Base-by-base conservation (phyloP, 2,113 vertebrate species). In the Eolophus roseicapilla region DNA sequence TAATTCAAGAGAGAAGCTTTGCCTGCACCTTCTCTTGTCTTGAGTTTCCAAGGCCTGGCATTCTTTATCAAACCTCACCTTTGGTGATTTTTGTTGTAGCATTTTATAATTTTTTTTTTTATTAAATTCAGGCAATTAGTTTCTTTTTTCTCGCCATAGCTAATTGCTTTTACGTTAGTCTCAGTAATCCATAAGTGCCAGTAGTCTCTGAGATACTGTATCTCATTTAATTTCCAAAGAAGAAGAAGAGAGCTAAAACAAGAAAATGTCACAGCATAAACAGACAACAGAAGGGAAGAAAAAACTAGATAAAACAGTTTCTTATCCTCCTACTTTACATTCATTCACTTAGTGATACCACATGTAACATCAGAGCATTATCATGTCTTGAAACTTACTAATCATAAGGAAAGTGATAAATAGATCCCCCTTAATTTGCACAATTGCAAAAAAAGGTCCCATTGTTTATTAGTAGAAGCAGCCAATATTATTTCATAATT, bases 261-360 rank as follows among this genome's bases (percentile, higher is more conserved):
- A 97, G 95, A 97, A 97, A 97, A 97, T 97, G 95, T 96, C 96
- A 96, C 95, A 91, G 91, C 74, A 95, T 95, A 96, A 97, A 95
- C 94, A 97, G 94, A 96, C 81, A 95, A 95, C 96, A 96, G 95
- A 96, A 97, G 94, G 93, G 81, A 93, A 82, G 65, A 76, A 96
- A 93, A 97, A 92, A 95, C 83, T 87, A 95, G 86, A 95, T 95
- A 97, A 97, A 97, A 91, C 94, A 89, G 89, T 95, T 95, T 93
- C 68, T 96, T 95, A 86, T 92, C 91, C 93, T 96, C 94, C 96
- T 93, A 91, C 93, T 95, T 96, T 82, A 69, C 81, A 94, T 96
- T 95, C 89, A 93, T 95, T 97, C 89, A 95, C 83, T 95, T 74
- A 93, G 84, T 81, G 63, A 9, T 89, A 91, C 95, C 89, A 87